Conservation (phyloP, 2,797 vertebrate genomes). For the Podarcis lilfordi region DNA sequence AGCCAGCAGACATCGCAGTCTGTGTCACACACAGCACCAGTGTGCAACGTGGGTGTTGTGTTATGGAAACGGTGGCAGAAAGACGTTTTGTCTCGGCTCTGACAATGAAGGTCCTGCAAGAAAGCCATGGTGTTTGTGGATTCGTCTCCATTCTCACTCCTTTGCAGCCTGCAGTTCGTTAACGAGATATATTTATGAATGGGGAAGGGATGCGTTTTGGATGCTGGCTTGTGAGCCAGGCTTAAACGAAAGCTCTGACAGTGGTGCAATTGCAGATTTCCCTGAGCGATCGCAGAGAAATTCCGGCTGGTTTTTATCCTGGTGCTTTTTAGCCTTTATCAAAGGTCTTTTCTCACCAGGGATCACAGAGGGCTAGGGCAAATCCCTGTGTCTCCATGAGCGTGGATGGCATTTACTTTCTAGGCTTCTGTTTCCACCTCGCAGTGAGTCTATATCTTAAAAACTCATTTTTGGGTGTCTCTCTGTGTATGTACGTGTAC, state of each 20-base stretch:
- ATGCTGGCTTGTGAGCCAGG: constrained; percentile 68
- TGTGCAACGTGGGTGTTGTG: not conserved
- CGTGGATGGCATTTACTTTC: not conserved
- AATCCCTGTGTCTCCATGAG: constrained; percentile 54
- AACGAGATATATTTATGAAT: constrained; percentile 61
- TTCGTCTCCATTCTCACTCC: constrained; percentile 7
- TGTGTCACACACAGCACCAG: not conserved
- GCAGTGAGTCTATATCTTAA: constrained; percentile 16
- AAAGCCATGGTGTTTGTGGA: not conserved
- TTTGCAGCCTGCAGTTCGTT: constrained; percentile 57
- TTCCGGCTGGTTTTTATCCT: constrained; percentile 53
- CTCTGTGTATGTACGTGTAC: not conserved
- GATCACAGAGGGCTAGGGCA: constrained; percentile 54
- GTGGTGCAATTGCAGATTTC: constrained; percentile 59
- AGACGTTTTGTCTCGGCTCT: not conserved
- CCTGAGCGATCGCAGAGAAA: constrained; percentile 67
- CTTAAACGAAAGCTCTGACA: constrained; percentile 64
- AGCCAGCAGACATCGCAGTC: not conserved
- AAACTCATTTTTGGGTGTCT: not conserved
- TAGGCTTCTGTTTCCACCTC: constrained; percentile 31
- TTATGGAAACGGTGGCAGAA: not conserved
- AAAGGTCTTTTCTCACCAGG: constrained; percentile 49
- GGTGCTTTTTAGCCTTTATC: constrained; percentile 49
- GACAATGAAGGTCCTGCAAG: not conserved
- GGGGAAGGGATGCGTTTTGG: constrained; percentile 69